Evolutionary conservation across 2,113 vertebrate species (phyloP), one percentile per base, ranked within the genome.

Genomic region (Acrocephalus kingi): DNA sequence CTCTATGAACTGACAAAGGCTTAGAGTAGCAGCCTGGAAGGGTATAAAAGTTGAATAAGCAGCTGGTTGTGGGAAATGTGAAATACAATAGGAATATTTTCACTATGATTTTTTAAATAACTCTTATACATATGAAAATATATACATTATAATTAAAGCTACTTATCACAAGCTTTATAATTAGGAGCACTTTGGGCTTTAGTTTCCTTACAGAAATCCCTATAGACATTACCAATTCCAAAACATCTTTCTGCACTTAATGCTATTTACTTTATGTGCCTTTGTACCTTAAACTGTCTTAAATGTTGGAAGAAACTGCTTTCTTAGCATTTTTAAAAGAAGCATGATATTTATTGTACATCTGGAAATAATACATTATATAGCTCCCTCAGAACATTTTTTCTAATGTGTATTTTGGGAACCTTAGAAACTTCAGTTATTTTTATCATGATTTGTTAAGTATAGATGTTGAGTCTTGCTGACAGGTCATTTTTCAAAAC

Each of bases 351-450:
- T 95, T 95, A 61, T 87, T 78, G n/a, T 77, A 80, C 89, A 93
- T 95, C 89, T 97, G 91, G 94, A 96, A 97, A 95, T 63, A 91
- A 94, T 94, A 73, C 79, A 88, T 89, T 94, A 46, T 67, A 81
- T 55, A 90, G 33, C 28, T 87, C 62, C 67, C 81, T 74, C 77
- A 52, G 73, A 94, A 49, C 15, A 74, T 27, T 69, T 87, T 86
- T 84, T 83, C 59, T 87, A 68, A 52, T 55, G 37, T 87, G 17
- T 86, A 61, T 92, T 92, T 95, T 85, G 66, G 87, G 58, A 96
- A 79, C 33, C 54, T 84, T 84, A 76, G 74, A 94, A 79, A 88
- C 88, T 78, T 96, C 49, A 80, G 79, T 48, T 91, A 84, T 90
- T 96, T 96, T 94, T 91, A 69, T 84, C 62, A 49, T n/a, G 35